Conservation (phyloP, 2,113 vertebrate species). For the Paraplagusia blochii region DNA sequence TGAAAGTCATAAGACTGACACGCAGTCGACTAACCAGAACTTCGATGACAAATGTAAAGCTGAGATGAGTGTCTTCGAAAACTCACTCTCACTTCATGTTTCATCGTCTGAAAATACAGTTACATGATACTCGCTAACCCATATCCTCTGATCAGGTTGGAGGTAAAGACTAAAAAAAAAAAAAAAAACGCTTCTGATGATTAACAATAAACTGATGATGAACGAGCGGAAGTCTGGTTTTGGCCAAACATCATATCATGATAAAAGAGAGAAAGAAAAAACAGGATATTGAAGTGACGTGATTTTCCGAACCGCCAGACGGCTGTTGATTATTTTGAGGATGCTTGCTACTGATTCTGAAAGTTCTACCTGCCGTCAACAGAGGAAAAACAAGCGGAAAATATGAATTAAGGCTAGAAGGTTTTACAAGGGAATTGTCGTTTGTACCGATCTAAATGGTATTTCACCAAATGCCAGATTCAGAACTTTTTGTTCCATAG, state of each 20-base stretch:
- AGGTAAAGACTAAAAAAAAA: constrained; percentile 24
- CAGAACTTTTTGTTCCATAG: too few relatives aligned
- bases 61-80: constrained; percentile 68
- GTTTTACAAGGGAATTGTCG: too few relatives aligned
- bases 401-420: constrained; percentile 42
- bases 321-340: constrained; percentile 55
- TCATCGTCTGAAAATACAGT: constrained; percentile 5
- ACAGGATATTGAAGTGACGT: constrained; percentile 73
- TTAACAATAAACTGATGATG: constrained; percentile 3
- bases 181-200: constrained; percentile 42
- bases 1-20: constrained; percentile 70
- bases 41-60: constrained; percentile 70
- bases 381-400: constrained; percentile 64
- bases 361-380: constrained; percentile 52
- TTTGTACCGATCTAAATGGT: too few relatives aligned
- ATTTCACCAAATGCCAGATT: too few relatives aligned
- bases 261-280: constrained; percentile 41
- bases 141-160: constrained; percentile 27
- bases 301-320: constrained; percentile 66
- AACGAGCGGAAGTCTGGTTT: constrained; percentile 39
- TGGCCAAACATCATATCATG: constrained; percentile 33
- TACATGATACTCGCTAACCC: background rate
- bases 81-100: constrained; percentile 61
- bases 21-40: constrained; percentile 47
- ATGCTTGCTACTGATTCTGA: constrained; percentile 55